Base-by-base conservation (phyloP, 2,888 invertebrate genomes). In the Palloptera scutellata region DNA sequence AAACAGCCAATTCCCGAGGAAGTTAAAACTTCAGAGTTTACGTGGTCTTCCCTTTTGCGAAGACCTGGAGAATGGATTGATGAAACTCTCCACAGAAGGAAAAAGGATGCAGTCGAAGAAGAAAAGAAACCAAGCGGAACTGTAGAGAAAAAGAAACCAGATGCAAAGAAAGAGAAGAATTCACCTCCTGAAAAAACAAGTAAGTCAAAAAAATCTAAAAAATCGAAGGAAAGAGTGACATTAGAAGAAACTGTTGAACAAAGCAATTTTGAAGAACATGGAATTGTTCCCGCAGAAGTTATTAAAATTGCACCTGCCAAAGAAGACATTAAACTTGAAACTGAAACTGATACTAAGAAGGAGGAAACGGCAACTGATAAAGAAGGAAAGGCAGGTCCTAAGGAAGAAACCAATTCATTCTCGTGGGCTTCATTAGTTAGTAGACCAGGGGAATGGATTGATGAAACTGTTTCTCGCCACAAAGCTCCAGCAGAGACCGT, bases 61-160 rank as follows among this genome's bases (percentile, higher is more conserved):
- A 78, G 76, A 40, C 79, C 79, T 17, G 79, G 84, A 4, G 84
- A 84, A 68, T 84, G 84, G 84, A 67, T 79, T 12, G 83, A 83
- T 68, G 74, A 74, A 20, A 77, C 78, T 52, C 11, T 70, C 13
- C 20, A 30, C 1, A 75, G 73, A 58, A 77, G 67, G 43, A 52
- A 72, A 10, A 30, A 30, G 30, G 30, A 42, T 1, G 61, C 57
- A 51, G 43, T 40, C 12, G 58, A 60, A 54, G 53, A 12, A 9
- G 72, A 73, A 41, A 58, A 54, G 11, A 64, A 70, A 59, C 17
- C 60, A 55, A 55, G 15, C 12, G 6, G 41, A 13, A 65, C 64
- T 20, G 61, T 4, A 1, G 64, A 61, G 53, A 64, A 69, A 8
- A 72, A 71, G 52, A 76, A 73, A 15, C 43, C 43, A 1, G 64